Evolutionary conservation across 2,888 invertebrate genomes (phyloP), one percentile per base, ranked within the genome.

Genomic region (Rhogogaster chlorosoma): DNA sequence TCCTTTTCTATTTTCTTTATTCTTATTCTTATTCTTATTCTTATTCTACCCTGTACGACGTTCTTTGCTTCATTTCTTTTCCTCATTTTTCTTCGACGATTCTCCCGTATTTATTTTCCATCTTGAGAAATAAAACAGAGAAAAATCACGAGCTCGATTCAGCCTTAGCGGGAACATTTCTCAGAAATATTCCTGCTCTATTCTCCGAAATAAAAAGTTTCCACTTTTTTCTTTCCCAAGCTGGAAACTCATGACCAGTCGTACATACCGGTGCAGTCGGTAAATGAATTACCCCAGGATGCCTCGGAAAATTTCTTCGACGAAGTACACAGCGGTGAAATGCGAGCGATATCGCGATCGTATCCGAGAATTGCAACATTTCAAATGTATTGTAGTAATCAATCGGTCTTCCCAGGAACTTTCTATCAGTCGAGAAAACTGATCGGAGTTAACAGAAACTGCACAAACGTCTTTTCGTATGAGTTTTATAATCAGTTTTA

Each of bases 1-100:
- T 64, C 61, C 42, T 78, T 78, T 78, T 57, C 78, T 78, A 53
- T 57, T 78, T 36, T 78, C 78, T 57, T 53, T 57, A 53, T 53
- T 38, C 71, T n/a, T 36, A 71, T 71, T 42, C 42, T n/a, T n/a
- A 38, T 67, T 67, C 5, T 67, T 26, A 32, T 32, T 36, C 42
- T 38, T 26, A 75, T 75, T 53, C 53, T 42, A 67, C 67, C 26
- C 67, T 67, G n/a, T n/a, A 67, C 32, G 29, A 18, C 26, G 32
- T 67, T 32, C 61, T 57, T 49, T 22, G 15, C 3, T 32, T 53
- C 61, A 36, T 26, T 80, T 15, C 1, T 73, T 73, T 15, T 22
- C n/a, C 18, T 26, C 18, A 9, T 73, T 42, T 73, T 42, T 38
- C 10, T 42, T 29, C 38, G 36, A 64, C 29, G 22, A 77, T 61